Evolutionary conservation across 2,113 vertebrate genomes (phyloP).

Genomic region (Actenoides lindsayi): DNA sequence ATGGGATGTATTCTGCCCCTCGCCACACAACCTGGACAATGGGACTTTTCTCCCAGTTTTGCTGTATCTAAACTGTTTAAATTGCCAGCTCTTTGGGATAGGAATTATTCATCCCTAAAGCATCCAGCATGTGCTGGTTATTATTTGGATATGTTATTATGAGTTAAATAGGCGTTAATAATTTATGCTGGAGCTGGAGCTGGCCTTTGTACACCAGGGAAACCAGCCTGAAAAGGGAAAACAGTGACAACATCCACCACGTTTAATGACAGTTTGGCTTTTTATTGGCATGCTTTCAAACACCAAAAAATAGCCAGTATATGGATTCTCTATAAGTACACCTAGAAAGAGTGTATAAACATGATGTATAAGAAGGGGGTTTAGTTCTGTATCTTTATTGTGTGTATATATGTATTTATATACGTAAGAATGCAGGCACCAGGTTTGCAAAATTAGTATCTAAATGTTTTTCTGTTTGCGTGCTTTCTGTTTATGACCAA

Average conservation of each 20-base stretch:
- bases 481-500: conserved; percentile 27
- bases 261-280: conserved; percentile 64
- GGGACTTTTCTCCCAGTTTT: not conserved
- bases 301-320: not conserved
- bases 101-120: conserved; percentile 45
- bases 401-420: not conserved
- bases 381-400: not conserved
- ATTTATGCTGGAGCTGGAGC: conserved; percentile 56
- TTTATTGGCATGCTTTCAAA: conserved; percentile 49
- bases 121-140: conserved; percentile 60
- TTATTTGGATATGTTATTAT: conserved; percentile 59
- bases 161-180: conserved; percentile 60
- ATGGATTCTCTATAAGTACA: not conserved
- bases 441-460: conserved; percentile 2
- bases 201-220: conserved; percentile 64
- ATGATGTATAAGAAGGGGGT: not conserved
- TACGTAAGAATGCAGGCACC: not conserved
- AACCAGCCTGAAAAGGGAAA: conserved; percentile 67
- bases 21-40: not conserved
- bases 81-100: conserved; percentile 13
- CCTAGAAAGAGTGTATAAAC: not conserved
- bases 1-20: too few relatives aligned
- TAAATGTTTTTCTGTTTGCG: not conserved
- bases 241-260: conserved; percentile 42
- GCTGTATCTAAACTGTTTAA: not conserved